A percentile compares a stretch with the other conserved stretches of the same genome.
These are phyloP conservation scores for Tetranychus piercei DNA, from an alignment of 2,888 invertebrate species.

Conservation along the genomic window DNA sequence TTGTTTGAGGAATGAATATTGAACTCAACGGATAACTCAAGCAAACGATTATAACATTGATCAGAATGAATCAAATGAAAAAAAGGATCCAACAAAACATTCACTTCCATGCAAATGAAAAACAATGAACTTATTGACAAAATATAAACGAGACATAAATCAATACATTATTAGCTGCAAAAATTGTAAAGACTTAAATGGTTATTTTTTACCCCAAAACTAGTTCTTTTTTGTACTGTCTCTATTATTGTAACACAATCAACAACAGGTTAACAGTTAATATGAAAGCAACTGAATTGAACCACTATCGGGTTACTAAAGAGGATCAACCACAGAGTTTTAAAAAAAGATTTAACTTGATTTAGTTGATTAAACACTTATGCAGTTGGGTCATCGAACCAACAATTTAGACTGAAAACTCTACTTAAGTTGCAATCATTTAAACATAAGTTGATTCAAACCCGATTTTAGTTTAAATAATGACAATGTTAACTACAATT, in stretches of 20 bases:
- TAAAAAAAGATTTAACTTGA: not conserved
- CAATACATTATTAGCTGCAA: no score
- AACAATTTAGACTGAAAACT: not conserved
- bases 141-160: no score
- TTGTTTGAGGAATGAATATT: not conserved
- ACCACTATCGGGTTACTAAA: not conserved
- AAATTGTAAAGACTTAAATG: no score
- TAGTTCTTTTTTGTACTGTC: no score
- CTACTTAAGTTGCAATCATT: not conserved
- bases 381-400: not conserved
- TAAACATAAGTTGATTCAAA: not conserved
- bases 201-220: no score
- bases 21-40: not conserved
- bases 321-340: not conserved
- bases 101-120: no score
- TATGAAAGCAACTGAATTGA: not conserved
- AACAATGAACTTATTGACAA: no score
- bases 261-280: not conserved
- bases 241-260: not conserved
- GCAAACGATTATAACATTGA: not conserved
- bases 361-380: not conserved
- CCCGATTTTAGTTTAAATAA: no score
- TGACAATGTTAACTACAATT: no score
- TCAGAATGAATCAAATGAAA: no score
- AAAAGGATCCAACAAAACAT: no score